Conservation (phyloP, 2,888 invertebrate genomes). For the Pemphredon lugubris region DNA sequence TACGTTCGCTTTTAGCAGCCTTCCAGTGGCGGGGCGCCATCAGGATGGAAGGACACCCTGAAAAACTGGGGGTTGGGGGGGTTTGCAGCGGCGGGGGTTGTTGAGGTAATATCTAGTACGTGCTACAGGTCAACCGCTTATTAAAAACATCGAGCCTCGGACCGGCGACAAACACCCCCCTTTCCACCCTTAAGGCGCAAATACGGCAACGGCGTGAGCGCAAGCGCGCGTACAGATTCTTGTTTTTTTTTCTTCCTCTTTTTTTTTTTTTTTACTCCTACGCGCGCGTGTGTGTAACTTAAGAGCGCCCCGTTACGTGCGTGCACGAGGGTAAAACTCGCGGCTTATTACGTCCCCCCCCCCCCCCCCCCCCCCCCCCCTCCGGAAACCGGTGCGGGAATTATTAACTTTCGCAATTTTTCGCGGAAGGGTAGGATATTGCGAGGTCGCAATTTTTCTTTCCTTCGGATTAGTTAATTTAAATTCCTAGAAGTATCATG, state of each 20-base stretch:
- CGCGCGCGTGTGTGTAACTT: not conserved
- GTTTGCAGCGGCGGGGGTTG: slow-evolving; percentile 57
- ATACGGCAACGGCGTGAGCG: slow-evolving; percentile 22
- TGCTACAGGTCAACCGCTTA: slow-evolving; percentile 77
- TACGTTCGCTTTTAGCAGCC: slow-evolving; percentile 24
- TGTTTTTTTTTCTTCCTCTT: no score
- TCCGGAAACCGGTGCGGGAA: slow-evolving; percentile 48
- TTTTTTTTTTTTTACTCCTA: no score
- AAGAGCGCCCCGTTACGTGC: slow-evolving; percentile 34
- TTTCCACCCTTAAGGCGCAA: slow-evolving; percentile 54
- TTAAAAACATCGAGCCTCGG: slow-evolving; percentile 77
- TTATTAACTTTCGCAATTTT: slow-evolving; percentile 70
- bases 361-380: no score
- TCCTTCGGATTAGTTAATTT: not conserved
- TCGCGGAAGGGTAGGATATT: slow-evolving; percentile 20
- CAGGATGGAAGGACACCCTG: slow-evolving; percentile 55
- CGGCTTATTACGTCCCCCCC: slow-evolving; percentile 72
- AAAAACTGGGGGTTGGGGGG: no score
- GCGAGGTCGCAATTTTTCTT: slow-evolving; percentile 15
- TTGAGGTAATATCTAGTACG: slow-evolving; percentile 76
- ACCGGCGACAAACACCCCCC: slow-evolving; percentile 50
- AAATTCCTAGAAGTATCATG: no score
- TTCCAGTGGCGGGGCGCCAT: slow-evolving; percentile 22
- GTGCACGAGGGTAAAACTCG: slow-evolving; percentile 62
- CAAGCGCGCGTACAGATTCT: slow-evolving; percentile 3